Conservation (phyloP, 1,140 invertebrate species). For the Lycorma delicatula region DNA sequence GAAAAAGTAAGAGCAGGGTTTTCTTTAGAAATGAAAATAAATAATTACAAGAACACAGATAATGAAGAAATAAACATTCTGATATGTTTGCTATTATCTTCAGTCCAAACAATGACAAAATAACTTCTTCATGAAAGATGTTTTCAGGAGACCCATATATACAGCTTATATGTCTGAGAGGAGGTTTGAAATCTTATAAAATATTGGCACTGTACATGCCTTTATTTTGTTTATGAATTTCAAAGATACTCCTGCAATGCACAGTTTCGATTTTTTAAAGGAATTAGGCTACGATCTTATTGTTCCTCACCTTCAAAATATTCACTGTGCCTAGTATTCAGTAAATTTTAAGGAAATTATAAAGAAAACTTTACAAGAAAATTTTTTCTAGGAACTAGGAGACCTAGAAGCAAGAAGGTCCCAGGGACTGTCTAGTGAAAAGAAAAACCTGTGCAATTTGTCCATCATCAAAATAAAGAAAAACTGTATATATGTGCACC, state of each 20-base stretch:
- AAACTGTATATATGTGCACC: neutral
- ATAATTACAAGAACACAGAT: conserved; percentile 1
- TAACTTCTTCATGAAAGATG: neutral
- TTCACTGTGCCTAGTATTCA: conserved; percentile 13
- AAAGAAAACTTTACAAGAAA: neutral
- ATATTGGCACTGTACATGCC: conserved; percentile 23
- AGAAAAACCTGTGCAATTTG: neutral
- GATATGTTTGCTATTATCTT: neutral
- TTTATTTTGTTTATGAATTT: conserved; percentile 14
- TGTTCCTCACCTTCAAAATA: conserved; percentile 27
- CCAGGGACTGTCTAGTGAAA: neutral
- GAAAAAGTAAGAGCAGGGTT: neutral
- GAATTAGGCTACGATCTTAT: conserved; percentile 18
- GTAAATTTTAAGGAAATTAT: conserved; percentile 1
- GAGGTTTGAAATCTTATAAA: conserved; percentile 15
- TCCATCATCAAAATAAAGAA: neutral
- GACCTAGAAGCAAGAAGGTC: neutral
- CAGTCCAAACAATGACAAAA: neutral
- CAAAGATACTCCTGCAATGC: conserved; percentile 10
- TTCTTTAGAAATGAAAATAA: neutral
- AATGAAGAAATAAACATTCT: conserved; percentile 4
- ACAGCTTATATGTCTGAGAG: neutral
- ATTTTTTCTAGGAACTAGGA: neutral
- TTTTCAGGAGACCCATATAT: neutral
- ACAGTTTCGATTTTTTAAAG: conserved; percentile 23